These are phyloP conservation scores for Epizoanthus scotinus DNA, from an alignment of 92 coral and sea anemone species.

Conservation along the genomic window DNA sequence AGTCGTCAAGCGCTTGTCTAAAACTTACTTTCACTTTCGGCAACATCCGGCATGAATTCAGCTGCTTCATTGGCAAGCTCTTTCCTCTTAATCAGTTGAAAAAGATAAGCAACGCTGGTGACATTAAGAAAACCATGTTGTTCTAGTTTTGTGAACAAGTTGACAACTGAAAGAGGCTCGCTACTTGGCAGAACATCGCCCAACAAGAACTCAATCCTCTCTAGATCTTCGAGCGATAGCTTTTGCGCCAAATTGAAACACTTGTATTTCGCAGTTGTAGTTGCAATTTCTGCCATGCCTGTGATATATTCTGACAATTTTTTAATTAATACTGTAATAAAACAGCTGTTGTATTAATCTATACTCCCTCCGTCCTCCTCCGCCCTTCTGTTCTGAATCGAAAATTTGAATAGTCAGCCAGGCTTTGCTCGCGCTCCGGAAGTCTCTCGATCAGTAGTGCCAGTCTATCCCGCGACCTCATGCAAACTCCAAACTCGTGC, in stretches of 20 bases:
- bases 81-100: not conserved
- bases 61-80: not conserved
- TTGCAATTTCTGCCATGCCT: not conserved
- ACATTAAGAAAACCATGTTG: constrained; percentile 12
- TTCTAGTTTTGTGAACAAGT: constrained; percentile 15
- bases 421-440: too few relatives aligned
- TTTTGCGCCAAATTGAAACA: not conserved
- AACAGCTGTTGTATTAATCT: too few relatives aligned
- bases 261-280: not conserved
- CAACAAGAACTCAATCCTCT: constrained; percentile 24
- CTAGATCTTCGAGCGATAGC: not conserved
- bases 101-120: not conserved
- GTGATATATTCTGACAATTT: not conserved
- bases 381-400: too few relatives aligned
- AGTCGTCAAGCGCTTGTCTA: too few relatives aligned
- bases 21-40: constrained; percentile 17
- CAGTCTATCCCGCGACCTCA: too few relatives aligned
- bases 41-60: not conserved
- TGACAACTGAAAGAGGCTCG: not conserved
- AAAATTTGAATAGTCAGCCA: too few relatives aligned
- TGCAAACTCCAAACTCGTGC: too few relatives aligned
- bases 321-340: too few relatives aligned
- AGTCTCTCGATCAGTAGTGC: too few relatives aligned
- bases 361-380: too few relatives aligned
- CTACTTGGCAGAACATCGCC: constrained; percentile 5